Evolutionary conservation across 2,797 vertebrate genomes (phyloP).

Genomic region (Melopsittacus undulatus): DNA sequence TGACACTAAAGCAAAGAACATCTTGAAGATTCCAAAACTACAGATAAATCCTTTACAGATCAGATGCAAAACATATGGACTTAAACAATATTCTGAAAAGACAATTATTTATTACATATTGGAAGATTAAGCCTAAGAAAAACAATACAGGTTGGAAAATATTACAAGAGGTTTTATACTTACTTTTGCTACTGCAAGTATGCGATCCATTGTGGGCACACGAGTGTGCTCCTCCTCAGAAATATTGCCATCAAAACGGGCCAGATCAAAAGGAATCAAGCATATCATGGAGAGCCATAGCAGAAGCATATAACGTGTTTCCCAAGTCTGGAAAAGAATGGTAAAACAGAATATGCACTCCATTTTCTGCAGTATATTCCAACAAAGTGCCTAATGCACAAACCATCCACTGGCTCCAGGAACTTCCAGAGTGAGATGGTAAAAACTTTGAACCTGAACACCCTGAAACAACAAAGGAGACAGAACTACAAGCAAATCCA

Average conservation of each 20-base stretch:
- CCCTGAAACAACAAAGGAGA: not conserved
- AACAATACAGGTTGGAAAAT: not conserved
- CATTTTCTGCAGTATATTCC: not conserved
- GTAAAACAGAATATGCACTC: not conserved
- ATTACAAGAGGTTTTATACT: not conserved
- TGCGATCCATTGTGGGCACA: conserved; percentile 87
- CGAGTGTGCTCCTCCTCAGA: conserved; percentile 67
- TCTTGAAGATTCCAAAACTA: not conserved
- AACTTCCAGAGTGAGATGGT: not conserved
- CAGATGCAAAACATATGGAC: not conserved
- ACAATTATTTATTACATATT: not conserved
- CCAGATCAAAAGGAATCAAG: conserved; percentile 95
- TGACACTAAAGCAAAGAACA: not conserved
- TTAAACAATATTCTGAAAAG: not conserved
- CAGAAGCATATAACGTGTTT: conserved; percentile 93
- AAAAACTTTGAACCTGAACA: accelerated
- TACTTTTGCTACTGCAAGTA: conserved; percentile 88
- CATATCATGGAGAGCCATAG: conserved; percentile 95
- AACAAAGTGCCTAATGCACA: not conserved
- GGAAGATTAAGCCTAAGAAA: not conserved
- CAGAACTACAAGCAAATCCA: not conserved
- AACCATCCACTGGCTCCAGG: not conserved
- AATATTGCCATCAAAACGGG: conserved; percentile 86
- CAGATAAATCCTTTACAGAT: not conserved
- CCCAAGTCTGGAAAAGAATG: conserved; percentile 85